These are phyloP conservation scores for Meta bourneti DNA, from an alignment of 2,888 invertebrate species.

Conservation along the genomic window DNA sequence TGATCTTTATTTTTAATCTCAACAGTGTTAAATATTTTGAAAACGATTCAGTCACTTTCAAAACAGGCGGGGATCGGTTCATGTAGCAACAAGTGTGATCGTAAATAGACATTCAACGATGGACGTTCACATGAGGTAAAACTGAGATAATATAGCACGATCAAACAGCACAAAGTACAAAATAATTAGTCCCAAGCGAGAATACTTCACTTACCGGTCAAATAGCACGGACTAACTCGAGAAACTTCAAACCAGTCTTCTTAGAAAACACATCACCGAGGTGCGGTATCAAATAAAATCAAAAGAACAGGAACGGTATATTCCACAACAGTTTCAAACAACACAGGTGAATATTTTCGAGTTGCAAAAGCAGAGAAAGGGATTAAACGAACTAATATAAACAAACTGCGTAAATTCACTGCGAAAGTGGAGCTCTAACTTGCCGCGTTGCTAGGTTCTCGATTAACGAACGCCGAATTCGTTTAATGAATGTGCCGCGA, in stretches of 20 bases:
- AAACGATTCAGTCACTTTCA: too few species aligned
- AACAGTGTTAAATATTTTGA: too few species aligned
- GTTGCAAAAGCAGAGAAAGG: background rate
- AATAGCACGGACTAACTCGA: conserved; percentile 3
- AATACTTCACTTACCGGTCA: conserved; percentile 38
- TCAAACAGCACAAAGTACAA: background rate
- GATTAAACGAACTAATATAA: conserved; percentile 14
- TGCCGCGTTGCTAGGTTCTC: conserved; percentile 67
- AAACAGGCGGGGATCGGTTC: background rate
- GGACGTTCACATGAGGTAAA: too few species aligned
- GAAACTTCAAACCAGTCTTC: conserved; percentile 26
- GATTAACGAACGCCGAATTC: conserved; percentile 18
- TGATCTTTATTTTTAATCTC: too few species aligned
- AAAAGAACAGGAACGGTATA: conserved; percentile 3
- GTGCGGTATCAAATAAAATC: conserved; percentile 6
- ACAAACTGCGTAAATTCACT: conserved; percentile 16
- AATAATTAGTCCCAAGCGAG: background rate
- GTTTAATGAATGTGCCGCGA: conserved; percentile 72
- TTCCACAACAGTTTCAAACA: conserved; percentile 27
- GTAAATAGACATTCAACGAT: background rate
- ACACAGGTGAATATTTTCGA: background rate
- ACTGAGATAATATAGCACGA: background rate
- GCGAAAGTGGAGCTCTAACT: conserved; percentile 27
- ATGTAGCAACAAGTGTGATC: background rate
- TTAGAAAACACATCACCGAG: conserved; percentile 26